Base-by-base conservation (phyloP, 2,113 vertebrate species). In the Chiloscyllium plagiosum region DNA sequence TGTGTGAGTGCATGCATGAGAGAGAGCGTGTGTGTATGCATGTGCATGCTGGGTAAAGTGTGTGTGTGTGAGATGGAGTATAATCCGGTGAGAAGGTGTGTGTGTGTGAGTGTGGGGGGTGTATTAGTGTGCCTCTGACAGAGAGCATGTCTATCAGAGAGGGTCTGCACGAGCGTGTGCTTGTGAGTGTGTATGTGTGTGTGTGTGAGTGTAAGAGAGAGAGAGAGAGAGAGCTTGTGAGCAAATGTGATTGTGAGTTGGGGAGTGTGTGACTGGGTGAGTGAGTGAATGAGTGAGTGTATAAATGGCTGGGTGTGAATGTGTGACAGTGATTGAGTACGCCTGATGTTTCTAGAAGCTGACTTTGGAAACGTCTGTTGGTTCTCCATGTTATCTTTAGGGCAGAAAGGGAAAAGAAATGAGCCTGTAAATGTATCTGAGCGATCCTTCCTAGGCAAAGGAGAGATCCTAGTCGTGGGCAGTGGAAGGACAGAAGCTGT, bases 341-440 rank as follows among this genome's bases (percentile, higher is more conserved):
- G 50, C 5, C 26, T 52, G 50, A 2, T 47, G 26, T 61, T 22
- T 37, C 10, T 93, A 37, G 97, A 69, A 98, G 98, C 98, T 98
- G 98, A 97, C 97, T 98, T 98, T 96, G 97, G 97, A 98, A 98
- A 98, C 98, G 98, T 98, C 98, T 98, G 98, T 97, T 97, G 98
- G 98, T 98, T 97, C 98, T 97, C 96, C 97, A 98, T 98, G 98
- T 98, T 97, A 98, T 98, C 98, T 98, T 97, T 97, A 98, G 97
- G 98, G 98, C 97, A 97, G 97, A 98, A 98, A 98, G 98, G 99
- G 33, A 70, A n/a, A 98, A 98, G 98, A 99, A 99, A 47, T 47
- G 98, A 98, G 98, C 98, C 98, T 99, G 98, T 98, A 98, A 99
- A 98, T 98, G 98, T 98, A 98, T 98, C 98, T 98, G 98, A 96